These are phyloP conservation scores for Brachycybe producta DNA, from an alignment of 2,888 invertebrate species.

Conservation along the genomic window DNA sequence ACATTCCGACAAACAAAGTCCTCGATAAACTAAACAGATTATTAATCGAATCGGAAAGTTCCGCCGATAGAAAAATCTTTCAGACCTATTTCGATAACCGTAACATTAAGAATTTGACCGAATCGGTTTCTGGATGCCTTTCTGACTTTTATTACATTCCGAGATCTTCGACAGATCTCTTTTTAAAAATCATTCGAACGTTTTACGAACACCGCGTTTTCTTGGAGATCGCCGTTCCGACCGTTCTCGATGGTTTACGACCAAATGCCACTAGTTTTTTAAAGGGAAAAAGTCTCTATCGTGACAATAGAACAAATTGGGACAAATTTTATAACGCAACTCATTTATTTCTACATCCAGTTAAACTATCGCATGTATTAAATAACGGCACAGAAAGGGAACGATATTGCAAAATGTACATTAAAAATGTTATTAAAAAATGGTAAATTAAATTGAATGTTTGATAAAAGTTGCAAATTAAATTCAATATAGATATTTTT, in stretches of 20 bases:
- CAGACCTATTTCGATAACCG: too few species aligned
- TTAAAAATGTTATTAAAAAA: constrained; percentile 1
- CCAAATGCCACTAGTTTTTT: too few species aligned
- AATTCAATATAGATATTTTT: too few species aligned
- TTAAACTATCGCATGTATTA: too few species aligned
- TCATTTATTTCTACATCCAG: too few species aligned
- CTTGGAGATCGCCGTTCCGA: constrained; percentile 13
- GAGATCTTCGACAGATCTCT: neutral
- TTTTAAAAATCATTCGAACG: neutral
- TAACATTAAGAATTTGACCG: too few species aligned
- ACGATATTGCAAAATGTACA: constrained; percentile 1
- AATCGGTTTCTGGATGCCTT: neutral
- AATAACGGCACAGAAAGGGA: too few species aligned
- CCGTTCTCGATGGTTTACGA: neutral
- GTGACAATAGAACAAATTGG: too few species aligned
- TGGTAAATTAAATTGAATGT: constrained; percentile 7
- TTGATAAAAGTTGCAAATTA: too few species aligned
- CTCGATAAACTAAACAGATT: neutral
- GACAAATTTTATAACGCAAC: too few species aligned
- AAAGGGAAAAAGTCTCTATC: too few species aligned
- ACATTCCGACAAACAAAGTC: neutral
- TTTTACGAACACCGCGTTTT: constrained; percentile 5
- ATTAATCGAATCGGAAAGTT: neutral
- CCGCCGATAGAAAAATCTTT: too few species aligned
- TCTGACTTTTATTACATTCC: constrained; percentile 10